Percentiles rank a stretch among this genome's conserved stretches.
phyloP scores from a whole-genome alignment of 2,888 invertebrate species.

The Eucera pruinosa region DNA sequence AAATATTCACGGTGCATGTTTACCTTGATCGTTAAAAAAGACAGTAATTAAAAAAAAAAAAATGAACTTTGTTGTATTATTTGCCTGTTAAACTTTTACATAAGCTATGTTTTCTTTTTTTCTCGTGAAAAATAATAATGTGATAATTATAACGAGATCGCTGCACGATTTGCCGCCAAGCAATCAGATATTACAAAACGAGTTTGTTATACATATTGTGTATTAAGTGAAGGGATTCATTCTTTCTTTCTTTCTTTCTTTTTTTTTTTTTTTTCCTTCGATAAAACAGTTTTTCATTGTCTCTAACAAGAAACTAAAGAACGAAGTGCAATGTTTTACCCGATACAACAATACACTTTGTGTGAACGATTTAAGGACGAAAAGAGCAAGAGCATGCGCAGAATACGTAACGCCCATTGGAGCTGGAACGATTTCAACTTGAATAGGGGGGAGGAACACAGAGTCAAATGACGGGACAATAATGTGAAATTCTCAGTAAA shows the following conservation, averaged over 20 bases:
- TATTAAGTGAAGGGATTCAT: no score
- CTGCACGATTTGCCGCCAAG: background rate
- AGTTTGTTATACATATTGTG: no score
- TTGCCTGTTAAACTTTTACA: background rate
- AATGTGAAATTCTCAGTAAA: slow-evolving; percentile 48
- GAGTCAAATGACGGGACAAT: slow-evolving; percentile 29
- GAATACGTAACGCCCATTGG: slow-evolving; percentile 39
- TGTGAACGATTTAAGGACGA: slow-evolving; percentile 14
- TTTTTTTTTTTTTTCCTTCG: background rate
- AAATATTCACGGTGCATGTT: background rate
- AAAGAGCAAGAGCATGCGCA: slow-evolving; percentile 53
- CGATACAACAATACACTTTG: slow-evolving; percentile 6
- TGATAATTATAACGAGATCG: slow-evolving; percentile 7
- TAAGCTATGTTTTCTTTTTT: background rate
- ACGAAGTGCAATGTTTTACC: background rate
- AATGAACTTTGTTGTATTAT: background rate
- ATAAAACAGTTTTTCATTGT: background rate
- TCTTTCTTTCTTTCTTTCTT: no score
- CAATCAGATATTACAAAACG: background rate
- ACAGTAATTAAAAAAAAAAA: background rate
- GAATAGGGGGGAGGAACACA: slow-evolving; percentile 17
- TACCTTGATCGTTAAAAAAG: background rate
- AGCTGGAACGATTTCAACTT: slow-evolving; percentile 21
- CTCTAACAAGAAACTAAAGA: background rate
- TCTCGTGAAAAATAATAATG: slow-evolving; percentile 1